A percentile compares a stretch with the other conserved stretches of the same genome.
Evolutionary conservation across 2,888 invertebrate genomes (phyloP).

Genomic region (Agrochola lota): DNA sequence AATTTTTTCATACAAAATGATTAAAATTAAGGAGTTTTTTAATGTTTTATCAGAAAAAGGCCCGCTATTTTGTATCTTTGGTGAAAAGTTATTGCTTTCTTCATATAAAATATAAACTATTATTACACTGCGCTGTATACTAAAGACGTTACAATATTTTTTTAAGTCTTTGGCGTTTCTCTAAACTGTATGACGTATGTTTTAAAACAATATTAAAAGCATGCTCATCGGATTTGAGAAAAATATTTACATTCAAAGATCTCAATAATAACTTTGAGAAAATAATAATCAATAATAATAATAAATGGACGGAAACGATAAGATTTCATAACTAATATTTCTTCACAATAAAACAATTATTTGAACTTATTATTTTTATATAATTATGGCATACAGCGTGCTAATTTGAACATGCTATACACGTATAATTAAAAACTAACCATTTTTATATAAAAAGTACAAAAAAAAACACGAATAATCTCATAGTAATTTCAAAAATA

Average conservation of each 20-base stretch:
- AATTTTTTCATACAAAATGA: background rate
- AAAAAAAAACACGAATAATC: constrained; percentile 86
- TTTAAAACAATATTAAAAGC: constrained; percentile 76
- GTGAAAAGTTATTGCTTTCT: constrained; percentile 82
- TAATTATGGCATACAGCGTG: constrained; percentile 75
- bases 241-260: constrained; percentile 70
- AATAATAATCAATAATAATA: constrained; percentile 76
- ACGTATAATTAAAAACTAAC: constrained; percentile 77
- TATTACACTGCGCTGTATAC: constrained; percentile 69
- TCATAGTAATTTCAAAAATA: constrained; percentile 88
- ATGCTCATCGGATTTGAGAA: constrained; percentile 66
- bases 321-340: constrained; percentile 81
- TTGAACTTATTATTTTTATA: constrained; percentile 82
- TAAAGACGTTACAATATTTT: constrained; percentile 76
- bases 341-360: constrained; percentile 74
- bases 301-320: constrained; percentile 89
- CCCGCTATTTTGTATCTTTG: constrained; percentile 78
- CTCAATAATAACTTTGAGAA: constrained; percentile 72
- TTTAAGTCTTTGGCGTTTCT: constrained; percentile 88
- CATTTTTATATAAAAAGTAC: constrained; percentile 84
- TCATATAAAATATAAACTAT: constrained; percentile 70
- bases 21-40: background rate
- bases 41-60: constrained; percentile 73
- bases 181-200: constrained; percentile 88
- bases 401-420: constrained; percentile 68